Percentiles rank a stretch among this genome's conserved stretches.
Conservation (phyloP, 1,140 invertebrate species). For the Macrostomum lignano region DNA sequence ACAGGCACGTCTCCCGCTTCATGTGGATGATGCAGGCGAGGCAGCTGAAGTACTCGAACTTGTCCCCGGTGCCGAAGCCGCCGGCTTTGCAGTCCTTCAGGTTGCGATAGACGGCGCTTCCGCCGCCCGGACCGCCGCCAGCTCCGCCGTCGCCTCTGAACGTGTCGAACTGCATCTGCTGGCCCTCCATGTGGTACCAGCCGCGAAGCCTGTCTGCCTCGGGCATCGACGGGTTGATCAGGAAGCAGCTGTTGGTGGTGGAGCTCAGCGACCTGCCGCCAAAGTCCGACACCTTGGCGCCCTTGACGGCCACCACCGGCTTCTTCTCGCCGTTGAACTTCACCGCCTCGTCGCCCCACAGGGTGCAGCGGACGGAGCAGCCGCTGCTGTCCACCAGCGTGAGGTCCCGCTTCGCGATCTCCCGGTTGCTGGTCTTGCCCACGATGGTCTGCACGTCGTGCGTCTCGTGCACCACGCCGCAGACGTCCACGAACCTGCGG, state of each 20-base stretch:
- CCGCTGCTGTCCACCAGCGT: constrained; percentile 54
- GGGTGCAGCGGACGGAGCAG: constrained; percentile 37
- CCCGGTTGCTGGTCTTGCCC: constrained; percentile 41
- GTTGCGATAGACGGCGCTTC: too few relatives aligned
- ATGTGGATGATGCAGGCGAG: constrained; percentile 41
- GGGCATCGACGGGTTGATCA: constrained; percentile 44
- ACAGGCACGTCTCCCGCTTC: constrained; percentile 44
- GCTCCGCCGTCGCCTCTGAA: constrained; percentile 7
- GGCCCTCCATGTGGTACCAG: constrained; percentile 51
- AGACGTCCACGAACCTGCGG: too few relatives aligned
- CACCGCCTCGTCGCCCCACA: constrained; percentile 41
- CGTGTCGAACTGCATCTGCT: constrained; percentile 16
- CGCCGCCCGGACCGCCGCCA: constrained; percentile 15
- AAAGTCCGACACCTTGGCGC: constrained; percentile 40
- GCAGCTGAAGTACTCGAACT: constrained; percentile 44
- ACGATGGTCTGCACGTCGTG: constrained; percentile 43
- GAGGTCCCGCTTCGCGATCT: constrained; percentile 63
- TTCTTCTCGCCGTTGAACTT: constrained; percentile 44
- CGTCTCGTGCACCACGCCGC: constrained; percentile 49
- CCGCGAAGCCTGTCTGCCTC: constrained; percentile 54
- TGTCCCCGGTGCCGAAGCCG: constrained; percentile 35
- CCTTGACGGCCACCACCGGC: constrained; percentile 55
- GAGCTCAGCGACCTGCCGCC: constrained; percentile 25
- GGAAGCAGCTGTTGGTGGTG: constrained; percentile 22
- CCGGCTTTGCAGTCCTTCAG: too few relatives aligned